Conservation (phyloP, 2,797 vertebrate species). For the Glyptemys insculpta region DNA sequence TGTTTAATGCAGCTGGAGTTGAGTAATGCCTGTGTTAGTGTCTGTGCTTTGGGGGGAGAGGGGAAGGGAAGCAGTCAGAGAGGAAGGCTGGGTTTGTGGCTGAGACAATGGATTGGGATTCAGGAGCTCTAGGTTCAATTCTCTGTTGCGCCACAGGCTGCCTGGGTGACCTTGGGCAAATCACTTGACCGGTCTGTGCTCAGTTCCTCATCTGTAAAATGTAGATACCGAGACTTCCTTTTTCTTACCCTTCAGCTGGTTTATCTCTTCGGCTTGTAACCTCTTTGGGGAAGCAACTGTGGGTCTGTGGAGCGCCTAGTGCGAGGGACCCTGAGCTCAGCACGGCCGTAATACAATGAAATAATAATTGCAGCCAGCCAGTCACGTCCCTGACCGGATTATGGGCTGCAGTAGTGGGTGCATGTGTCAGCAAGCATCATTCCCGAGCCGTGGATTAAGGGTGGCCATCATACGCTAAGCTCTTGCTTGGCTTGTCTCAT, state of each 20-base stretch:
- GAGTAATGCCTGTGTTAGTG: neutral
- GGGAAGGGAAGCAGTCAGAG: neutral
- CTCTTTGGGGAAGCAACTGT: neutral
- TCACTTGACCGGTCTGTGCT: neutral
- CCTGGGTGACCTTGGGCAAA: rapidly evolving
- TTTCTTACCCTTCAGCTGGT: neutral
- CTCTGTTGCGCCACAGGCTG: neutral
- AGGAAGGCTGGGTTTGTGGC: neutral
- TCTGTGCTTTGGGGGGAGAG: neutral
- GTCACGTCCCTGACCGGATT: neutral
- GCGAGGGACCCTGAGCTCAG: neutral
- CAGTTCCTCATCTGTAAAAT: neutral
- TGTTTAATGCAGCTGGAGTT: neutral
- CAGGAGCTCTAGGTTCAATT: neutral
- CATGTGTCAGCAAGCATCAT: neutral
- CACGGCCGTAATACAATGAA: neutral
- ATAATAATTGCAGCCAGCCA: rapidly evolving
- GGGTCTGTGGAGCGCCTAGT: neutral
- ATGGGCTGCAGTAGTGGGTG: rapidly evolving
- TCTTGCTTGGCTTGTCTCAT: neutral
- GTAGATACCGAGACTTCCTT: rapidly evolving
- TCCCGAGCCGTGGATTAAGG: neutral
- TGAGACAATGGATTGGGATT: neutral
- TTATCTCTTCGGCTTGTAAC: neutral
- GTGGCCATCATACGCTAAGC: neutral